Evolutionary conservation across 2,797 vertebrate genomes (phyloP).

Genomic region (Rhyacichthys aspro): DNA sequence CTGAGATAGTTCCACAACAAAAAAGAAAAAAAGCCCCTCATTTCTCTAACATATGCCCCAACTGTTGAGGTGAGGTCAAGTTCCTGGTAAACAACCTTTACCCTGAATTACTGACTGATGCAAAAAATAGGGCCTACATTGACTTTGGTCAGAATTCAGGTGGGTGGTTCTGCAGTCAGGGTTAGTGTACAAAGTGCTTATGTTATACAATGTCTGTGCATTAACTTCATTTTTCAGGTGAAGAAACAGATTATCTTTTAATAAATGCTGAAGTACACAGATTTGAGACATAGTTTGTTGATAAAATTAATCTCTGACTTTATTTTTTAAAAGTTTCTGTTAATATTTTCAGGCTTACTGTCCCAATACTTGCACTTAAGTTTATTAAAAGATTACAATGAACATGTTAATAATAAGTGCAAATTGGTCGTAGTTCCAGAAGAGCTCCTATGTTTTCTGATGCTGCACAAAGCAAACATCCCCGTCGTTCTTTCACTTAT

Average conservation of each 20-base stretch:
- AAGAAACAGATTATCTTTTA: too few species aligned
- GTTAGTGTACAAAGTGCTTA: conserved; percentile 5
- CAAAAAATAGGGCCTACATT: not conserved
- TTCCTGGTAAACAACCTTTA: not conserved
- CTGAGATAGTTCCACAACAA: too few species aligned
- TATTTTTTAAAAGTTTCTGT: not conserved
- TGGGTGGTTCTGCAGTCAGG: conserved; percentile 7
- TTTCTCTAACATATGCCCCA: not conserved
- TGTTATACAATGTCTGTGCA: not conserved
- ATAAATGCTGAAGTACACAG: too few species aligned
- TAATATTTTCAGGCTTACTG: conserved; percentile 11
- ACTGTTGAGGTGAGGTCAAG: not conserved
- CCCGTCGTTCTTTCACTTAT: conserved; percentile 20
- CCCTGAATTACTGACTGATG: conserved; percentile 1
- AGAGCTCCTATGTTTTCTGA: conserved; percentile 50
- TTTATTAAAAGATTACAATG: conserved; percentile 75
- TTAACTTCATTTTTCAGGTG: too few species aligned
- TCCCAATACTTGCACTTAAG: conserved; percentile 60
- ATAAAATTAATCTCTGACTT: not conserved
- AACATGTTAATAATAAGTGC: conserved; percentile 86
- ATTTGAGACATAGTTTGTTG: not conserved
- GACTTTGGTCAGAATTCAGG: too few species aligned
- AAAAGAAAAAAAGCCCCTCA: too few species aligned
- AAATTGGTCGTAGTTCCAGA: conserved; percentile 81
- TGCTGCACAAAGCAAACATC: conserved; percentile 33